These are phyloP conservation scores for Drosophila recens DNA, from an alignment of 2,888 invertebrate genomes.

Conservation along the genomic window DNA sequence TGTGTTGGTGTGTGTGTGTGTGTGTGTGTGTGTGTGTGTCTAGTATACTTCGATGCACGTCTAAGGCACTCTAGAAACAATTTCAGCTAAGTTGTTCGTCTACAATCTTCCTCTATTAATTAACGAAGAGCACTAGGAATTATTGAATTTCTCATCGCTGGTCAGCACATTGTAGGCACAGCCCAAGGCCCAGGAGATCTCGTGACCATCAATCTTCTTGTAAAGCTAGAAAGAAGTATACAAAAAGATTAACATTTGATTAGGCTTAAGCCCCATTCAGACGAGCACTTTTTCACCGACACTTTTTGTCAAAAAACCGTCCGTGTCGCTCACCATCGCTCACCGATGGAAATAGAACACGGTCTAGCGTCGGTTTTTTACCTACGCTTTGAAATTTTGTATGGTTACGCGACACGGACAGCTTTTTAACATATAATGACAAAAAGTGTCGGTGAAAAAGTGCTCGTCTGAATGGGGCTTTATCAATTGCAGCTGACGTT, in stretches of 20 bases:
- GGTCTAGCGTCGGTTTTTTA: no score
- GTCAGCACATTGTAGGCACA: constrained; percentile 94
- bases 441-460: no score
- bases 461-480: no score
- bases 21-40: constrained; percentile 33
- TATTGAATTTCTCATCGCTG: constrained; percentile 85
- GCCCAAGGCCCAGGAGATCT: constrained; percentile 98
- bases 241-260: constrained; percentile 2
- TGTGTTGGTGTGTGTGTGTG: constrained; percentile 13
- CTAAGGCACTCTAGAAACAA: constrained; percentile 79
- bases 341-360: no score
- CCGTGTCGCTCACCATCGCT: no score
- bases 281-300: no score
- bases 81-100: constrained; percentile 70
- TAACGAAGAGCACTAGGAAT: constrained; percentile 76
- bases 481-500: not conserved
- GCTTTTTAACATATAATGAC: no score
- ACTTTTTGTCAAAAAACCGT: no score
- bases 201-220: constrained; percentile 95
- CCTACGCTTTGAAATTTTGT: no score
- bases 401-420: no score
- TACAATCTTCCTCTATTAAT: constrained; percentile 60
- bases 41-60: constrained; percentile 80
- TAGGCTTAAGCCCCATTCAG: no score
- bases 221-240: constrained; percentile 87